Conservation (phyloP, 2,888 invertebrate genomes). For the Latrodectus hesperus region DNA sequence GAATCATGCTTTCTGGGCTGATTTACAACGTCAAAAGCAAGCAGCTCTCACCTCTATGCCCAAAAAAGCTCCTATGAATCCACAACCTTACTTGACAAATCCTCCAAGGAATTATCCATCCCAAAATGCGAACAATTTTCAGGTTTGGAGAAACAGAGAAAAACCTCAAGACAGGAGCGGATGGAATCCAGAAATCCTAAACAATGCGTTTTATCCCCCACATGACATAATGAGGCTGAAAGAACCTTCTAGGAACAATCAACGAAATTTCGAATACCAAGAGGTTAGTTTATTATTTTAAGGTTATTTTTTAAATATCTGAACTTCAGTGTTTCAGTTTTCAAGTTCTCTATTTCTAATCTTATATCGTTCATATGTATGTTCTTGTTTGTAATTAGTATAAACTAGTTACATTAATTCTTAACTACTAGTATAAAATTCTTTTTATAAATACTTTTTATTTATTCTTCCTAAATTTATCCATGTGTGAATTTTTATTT, state of each 20-base stretch:
- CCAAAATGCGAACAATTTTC: slow-evolving; percentile 23
- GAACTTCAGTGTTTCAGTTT: background rate
- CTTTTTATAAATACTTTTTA: background rate
- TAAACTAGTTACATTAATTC: background rate
- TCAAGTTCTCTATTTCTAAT: background rate
- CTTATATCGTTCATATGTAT: background rate
- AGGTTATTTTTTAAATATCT: background rate
- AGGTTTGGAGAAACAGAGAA: slow-evolving; percentile 33
- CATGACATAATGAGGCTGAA: slow-evolving; percentile 31
- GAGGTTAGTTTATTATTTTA: slow-evolving; percentile 26
- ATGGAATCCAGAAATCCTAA: slow-evolving; percentile 28
- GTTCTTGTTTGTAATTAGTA: background rate
- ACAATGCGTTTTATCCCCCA: slow-evolving; percentile 11
- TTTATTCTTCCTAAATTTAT: background rate
- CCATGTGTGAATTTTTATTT: background rate
- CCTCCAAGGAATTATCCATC: slow-evolving; percentile 45
- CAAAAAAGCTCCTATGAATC: background rate
- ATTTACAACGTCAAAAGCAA: slow-evolving; percentile 42
- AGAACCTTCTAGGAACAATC: slow-evolving; percentile 6
- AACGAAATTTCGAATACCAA: slow-evolving; percentile 17
- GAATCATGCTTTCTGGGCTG: slow-evolving; percentile 52
- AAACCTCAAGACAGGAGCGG: slow-evolving; percentile 16
- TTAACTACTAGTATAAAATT: no score
- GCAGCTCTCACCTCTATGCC: background rate
- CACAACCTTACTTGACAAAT: slow-evolving; percentile 33